These are phyloP conservation scores for Drosophila tanythrix DNA, from an alignment of 2,888 invertebrate genomes.

Conservation along the genomic window DNA sequence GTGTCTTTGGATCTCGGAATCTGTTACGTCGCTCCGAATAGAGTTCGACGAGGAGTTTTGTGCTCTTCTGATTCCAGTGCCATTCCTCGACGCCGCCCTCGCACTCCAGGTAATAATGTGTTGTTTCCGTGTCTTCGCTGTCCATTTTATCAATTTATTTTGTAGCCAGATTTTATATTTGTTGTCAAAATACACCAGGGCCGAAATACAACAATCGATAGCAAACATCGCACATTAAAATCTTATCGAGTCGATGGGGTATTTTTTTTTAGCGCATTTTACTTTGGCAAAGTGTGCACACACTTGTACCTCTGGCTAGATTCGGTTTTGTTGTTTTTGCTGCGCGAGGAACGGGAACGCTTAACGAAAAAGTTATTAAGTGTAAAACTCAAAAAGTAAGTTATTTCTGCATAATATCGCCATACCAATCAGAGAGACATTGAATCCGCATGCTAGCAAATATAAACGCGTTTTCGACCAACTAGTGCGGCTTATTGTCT, in stretches of 20 bases:
- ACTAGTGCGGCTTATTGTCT: not conserved
- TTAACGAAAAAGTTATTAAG: conserved; percentile 39
- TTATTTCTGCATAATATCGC: conserved; percentile 7
- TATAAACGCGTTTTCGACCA: not conserved
- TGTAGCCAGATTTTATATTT: not conserved
- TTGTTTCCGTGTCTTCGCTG: conserved; percentile 52
- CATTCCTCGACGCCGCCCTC: conserved; percentile 50
- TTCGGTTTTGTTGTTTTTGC: conserved; percentile 58
- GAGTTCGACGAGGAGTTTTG: conserved; percentile 57
- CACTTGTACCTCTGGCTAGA: conserved; percentile 39
- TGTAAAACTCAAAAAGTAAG: conserved; percentile 44
- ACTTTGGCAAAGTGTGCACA: conserved; percentile 26
- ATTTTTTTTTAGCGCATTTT: conserved; percentile 31
- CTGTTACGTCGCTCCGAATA: conserved; percentile 43
- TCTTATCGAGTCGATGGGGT: conserved; percentile 11
- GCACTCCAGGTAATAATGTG: conserved; percentile 56
- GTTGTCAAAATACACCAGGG: conserved; percentile 13
- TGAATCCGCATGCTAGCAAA: not conserved
- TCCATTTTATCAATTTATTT: conserved; percentile 35
- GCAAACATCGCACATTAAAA: not conserved
- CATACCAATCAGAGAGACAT: not conserved
- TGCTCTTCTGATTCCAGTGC: conserved; percentile 59
- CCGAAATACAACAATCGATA: not conserved
- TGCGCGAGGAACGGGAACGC: conserved; percentile 25
- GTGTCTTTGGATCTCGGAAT: conserved; percentile 55